phyloP scores from a whole-genome alignment of 2,797 vertebrate genomes.

The Limosa lapponica region DNA sequence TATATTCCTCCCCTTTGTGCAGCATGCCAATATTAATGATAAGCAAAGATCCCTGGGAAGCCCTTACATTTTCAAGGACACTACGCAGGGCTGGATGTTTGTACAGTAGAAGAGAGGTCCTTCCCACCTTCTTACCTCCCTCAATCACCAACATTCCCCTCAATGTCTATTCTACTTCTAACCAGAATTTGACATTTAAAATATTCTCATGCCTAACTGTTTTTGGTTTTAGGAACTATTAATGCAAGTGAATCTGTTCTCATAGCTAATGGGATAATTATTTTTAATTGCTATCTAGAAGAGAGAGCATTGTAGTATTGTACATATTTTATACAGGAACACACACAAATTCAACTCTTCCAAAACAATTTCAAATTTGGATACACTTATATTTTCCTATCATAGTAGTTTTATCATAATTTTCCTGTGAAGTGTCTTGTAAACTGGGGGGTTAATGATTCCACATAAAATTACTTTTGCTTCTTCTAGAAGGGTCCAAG shows the following conservation, averaged over 20 bases:
- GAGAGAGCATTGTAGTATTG: background rate
- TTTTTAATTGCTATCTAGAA: background rate
- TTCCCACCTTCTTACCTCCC: background rate
- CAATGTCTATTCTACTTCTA: background rate
- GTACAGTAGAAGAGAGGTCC: background rate
- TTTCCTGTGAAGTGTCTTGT: background rate
- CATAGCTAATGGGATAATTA: background rate
- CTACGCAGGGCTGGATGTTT: background rate
- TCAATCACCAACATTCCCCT: background rate
- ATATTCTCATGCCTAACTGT: background rate
- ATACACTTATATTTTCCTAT: background rate
- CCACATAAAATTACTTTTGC: background rate
- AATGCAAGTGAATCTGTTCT: background rate
- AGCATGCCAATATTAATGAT: background rate
- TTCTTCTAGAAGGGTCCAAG: background rate
- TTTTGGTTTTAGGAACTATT: background rate
- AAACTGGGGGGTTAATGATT: background rate
- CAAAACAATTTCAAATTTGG: background rate
- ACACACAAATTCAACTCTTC: background rate
- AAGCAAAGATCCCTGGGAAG: conserved; percentile 12
- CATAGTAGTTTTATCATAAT: background rate
- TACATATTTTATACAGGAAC: background rate
- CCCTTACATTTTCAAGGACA: background rate
- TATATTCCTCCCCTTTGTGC: background rate
- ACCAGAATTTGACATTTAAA: background rate